Evolutionary conservation across 2,797 vertebrate species (phyloP), one percentile per base, ranked within the genome.

Genomic region (Pangasius sanitwongsei): DNA sequence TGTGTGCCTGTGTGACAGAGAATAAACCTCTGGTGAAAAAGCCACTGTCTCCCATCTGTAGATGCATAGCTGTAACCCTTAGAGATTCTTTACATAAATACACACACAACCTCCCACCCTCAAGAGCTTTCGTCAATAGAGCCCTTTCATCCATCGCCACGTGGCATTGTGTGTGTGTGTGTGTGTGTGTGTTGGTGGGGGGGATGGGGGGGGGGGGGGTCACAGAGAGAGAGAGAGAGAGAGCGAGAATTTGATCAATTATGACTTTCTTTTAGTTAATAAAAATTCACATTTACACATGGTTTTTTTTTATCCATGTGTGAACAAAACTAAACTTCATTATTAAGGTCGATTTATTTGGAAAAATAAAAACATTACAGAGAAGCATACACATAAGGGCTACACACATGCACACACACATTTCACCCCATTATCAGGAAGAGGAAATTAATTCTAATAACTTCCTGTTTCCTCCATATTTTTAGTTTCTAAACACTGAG

Each of bases 101-200:
- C 82, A 83, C 84, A 77, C 81, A 50, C 89, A 83, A 44, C 65
- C 83, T 87, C 85, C 82, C 63, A 28, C 34, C 34, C 69, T 90
- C 87, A 92, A 90, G 86, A 88, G 70, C 65, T 69, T 92, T 91
- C 85, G 78, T 91, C 88, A 90, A 83, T n/a, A 92, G 89, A 89
- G 75, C 41, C 70, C 87, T 91, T 92, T 92, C 84, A 88, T 91
- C 89, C 89, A 77, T 23, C 59, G 85, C 90, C 90, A 87, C 86
- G 87, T 90, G 86, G 90, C 88, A 72, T 87, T 50, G 81, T 86
- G 81, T 67, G 41, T 69, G 53, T 28, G 59, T 11, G 53, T 2
- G 55, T 13, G 16, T 3, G 16, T 3, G 55, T 18, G 55, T 3
- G 55, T 4, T 3, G 4, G 55, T 16, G 13, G 16, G 82, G 4